phyloP scores from a whole-genome alignment of 1,140 invertebrate species.

The Pteromalus puparum region DNA sequence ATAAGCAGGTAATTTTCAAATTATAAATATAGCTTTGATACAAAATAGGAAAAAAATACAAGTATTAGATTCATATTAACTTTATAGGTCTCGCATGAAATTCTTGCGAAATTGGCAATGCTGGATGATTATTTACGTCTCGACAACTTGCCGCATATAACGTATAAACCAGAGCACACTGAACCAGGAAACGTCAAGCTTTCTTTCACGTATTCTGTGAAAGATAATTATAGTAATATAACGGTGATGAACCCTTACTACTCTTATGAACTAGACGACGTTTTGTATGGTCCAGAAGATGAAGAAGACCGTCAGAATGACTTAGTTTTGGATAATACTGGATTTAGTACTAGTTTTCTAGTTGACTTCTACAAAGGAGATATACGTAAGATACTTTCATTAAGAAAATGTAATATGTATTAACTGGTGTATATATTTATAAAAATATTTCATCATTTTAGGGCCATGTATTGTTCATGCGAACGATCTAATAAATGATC shows the following conservation, averaged over 20 bases:
- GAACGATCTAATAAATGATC: constrained; percentile 52
- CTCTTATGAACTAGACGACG: constrained; percentile 55
- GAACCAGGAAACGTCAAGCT: constrained; percentile 56
- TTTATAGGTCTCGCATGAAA: constrained; percentile 11
- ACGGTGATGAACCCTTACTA: constrained; percentile 54
- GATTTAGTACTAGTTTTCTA: constrained; percentile 49
- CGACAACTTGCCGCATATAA: constrained; percentile 45
- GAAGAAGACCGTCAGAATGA: constrained; percentile 32
- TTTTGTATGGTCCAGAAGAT: neutral
- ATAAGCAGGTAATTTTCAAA: constrained; percentile 58
- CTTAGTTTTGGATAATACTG: constrained; percentile 58
- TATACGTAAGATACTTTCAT: constrained; percentile 49
- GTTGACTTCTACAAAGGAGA: constrained; percentile 27
- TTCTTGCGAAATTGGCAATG: neutral
- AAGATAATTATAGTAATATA: constrained; percentile 55
- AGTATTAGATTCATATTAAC: neutral
- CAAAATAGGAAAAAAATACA: neutral
- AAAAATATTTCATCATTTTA: constrained; percentile 37
- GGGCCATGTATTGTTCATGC: constrained; percentile 62
- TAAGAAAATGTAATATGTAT: neutral
- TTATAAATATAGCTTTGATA: neutral
- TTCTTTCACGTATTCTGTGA: constrained; percentile 53
- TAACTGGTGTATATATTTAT: neutral
- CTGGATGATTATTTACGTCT: neutral
- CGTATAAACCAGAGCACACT: constrained; percentile 52